phyloP scores from a whole-genome alignment of 2,888 invertebrate genomes.

The Orthonevra nobilis region DNA sequence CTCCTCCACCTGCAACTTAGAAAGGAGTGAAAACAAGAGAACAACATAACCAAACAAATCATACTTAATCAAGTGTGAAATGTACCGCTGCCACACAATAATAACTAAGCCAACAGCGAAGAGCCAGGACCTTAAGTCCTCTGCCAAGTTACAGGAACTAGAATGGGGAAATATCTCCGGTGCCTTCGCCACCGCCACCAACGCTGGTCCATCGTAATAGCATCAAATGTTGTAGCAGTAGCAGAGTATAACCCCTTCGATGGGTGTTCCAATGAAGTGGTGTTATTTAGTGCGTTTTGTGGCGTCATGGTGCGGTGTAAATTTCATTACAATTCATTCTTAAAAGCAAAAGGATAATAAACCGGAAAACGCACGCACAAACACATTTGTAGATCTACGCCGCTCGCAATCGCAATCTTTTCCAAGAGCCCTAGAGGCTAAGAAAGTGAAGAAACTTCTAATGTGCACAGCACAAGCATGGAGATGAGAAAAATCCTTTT shows the following conservation, averaged over 20 bases:
- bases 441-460: neutral
- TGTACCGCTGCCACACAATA: conserved; percentile 42
- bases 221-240: conserved; percentile 5
- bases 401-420: neutral
- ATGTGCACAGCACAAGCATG: neutral
- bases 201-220: conserved; percentile 6
- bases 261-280: neutral
- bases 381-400: conserved; percentile 14
- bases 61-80: conserved; percentile 60
- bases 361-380: conserved; percentile 33
- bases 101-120: conserved; percentile 15
- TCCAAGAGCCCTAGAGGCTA: conserved; percentile 13
- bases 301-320: conserved; percentile 57
- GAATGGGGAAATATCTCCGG: conserved; percentile 6
- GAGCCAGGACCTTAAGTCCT: conserved; percentile 30
- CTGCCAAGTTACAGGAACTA: conserved; percentile 21
- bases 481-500: conserved; percentile 24
- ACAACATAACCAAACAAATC: conserved; percentile 61
- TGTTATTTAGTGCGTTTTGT: conserved; percentile 55
- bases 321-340: conserved; percentile 59
- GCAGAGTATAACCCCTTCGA: neutral
- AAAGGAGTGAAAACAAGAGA: conserved; percentile 49
- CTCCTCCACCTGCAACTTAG: conserved; percentile 46
- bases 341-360: conserved; percentile 60
- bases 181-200: too few relatives aligned